Conservation (phyloP, 1,140 invertebrate species). For the Drosophila subpulchrella region DNA sequence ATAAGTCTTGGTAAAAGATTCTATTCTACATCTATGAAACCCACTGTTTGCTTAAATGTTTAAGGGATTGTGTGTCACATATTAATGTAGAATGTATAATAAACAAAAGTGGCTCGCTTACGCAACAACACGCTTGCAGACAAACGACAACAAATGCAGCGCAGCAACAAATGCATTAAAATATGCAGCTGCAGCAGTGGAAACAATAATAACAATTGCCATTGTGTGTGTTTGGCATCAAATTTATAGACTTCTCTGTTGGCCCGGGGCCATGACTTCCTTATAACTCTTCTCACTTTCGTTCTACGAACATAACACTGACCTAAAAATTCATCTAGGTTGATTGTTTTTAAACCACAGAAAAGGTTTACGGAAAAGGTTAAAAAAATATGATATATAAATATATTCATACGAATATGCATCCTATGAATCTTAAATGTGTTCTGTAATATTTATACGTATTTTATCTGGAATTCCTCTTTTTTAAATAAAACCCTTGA, state of each 20-base stretch:
- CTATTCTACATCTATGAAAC: neutral
- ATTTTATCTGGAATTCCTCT: no score
- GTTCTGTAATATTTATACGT: no score
- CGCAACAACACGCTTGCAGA: conserved; percentile 59
- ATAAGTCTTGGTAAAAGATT: neutral
- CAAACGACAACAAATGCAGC: conserved; percentile 52
- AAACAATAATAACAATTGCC: conserved; percentile 58
- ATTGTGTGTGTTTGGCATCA: conserved; percentile 50
- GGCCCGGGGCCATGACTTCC: conserved; percentile 28
- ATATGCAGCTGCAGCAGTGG: conserved; percentile 24
- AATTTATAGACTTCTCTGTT: conserved; percentile 70
- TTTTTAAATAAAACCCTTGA: no score
- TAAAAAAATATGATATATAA: no score
- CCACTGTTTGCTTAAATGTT: conserved; percentile 16
- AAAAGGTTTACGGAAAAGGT: neutral
- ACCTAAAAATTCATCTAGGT: neutral
- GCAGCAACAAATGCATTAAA: conserved; percentile 17
- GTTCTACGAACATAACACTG: neutral
- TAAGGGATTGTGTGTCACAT: conserved; percentile 4
- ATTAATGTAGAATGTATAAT: conserved; percentile 35
- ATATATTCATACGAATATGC: no score
- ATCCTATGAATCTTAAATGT: no score
- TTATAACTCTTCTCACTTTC: conserved; percentile 25
- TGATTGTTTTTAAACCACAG: no score
- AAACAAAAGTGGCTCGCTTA: conserved; percentile 62